Conservation (phyloP, 2,113 vertebrate genomes). For the Silurus meridionalis region DNA sequence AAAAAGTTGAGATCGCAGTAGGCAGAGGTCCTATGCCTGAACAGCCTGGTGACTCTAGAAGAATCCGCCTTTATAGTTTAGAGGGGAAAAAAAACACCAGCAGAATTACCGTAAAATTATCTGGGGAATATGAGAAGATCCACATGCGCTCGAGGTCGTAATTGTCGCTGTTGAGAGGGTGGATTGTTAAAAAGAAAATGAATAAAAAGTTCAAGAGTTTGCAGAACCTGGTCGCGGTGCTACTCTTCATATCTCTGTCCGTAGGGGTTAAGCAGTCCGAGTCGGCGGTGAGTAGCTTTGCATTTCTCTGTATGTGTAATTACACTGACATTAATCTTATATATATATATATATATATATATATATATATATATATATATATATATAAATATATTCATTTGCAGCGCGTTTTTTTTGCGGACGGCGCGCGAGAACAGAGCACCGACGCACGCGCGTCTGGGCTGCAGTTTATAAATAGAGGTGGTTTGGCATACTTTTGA, state of each 20-base stretch:
- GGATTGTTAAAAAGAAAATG: constrained; percentile 65
- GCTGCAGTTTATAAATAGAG: constrained; percentile 35
- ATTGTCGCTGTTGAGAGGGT: constrained; percentile 58
- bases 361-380: too few relatives aligned
- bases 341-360: too few relatives aligned
- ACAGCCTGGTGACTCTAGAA: constrained; percentile 56
- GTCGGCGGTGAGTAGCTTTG: constrained; percentile 70
- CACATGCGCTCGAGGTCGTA: constrained; percentile 49
- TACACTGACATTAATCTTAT: neutral
- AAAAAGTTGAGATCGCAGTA: constrained; percentile 66
- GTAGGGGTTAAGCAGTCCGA: constrained; percentile 62
- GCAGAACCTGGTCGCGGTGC: constrained; percentile 58
- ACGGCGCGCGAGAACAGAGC: neutral
- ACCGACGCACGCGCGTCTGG: neutral
- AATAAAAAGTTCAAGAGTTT: constrained; percentile 61
- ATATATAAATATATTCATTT: neutral
- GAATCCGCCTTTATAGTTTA: constrained; percentile 28
- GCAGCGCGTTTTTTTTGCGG: neutral
- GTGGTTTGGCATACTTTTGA: constrained; percentile 2
- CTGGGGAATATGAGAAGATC: constrained; percentile 63
- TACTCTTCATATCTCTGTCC: constrained; percentile 66
- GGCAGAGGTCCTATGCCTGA: constrained; percentile 63
- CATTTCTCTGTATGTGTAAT: neutral
- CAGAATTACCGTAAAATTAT: constrained; percentile 32
- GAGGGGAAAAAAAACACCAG: neutral